Conservation (phyloP, 2,797 vertebrate genomes). For the Distichodus sexfasciatus region DNA sequence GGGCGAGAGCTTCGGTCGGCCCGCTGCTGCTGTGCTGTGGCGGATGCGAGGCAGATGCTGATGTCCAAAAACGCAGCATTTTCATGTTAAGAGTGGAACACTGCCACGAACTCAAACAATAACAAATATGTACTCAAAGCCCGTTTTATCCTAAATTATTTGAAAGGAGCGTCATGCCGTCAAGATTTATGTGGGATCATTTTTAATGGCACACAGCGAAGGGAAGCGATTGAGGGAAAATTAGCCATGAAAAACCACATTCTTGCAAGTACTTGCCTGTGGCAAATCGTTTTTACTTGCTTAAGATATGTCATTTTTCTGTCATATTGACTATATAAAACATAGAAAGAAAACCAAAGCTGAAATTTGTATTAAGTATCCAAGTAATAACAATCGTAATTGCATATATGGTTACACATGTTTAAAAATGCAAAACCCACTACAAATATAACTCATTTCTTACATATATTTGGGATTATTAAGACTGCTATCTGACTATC, state of each 20-base stretch:
- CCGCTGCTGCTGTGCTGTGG: too few relatives aligned
- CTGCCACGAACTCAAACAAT: constrained; percentile 65
- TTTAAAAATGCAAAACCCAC: too few relatives aligned
- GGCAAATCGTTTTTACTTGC: constrained; percentile 37
- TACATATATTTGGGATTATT: too few relatives aligned
- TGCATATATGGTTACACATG: too few relatives aligned
- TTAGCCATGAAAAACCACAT: constrained; percentile 48
- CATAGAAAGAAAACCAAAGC: too few relatives aligned
- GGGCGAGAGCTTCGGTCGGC: too few relatives aligned
- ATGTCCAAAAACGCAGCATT: constrained; percentile 71
- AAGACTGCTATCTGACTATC: too few relatives aligned
- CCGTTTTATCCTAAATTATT: constrained; percentile 52
- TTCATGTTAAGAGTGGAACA: constrained; percentile 70
- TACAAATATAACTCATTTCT: too few relatives aligned
- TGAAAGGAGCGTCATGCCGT: constrained; percentile 46
- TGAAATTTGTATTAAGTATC: too few relatives aligned
- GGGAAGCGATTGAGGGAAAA: constrained; percentile 53
- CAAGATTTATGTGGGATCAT: constrained; percentile 47
- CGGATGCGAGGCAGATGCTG: constrained; percentile 78
- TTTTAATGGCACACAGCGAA: constrained; percentile 50
- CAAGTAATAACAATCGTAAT: too few relatives aligned
- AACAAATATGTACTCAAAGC: constrained; percentile 58
- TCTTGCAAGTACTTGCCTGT: constrained; percentile 50
- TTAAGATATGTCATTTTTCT: constrained; percentile 8
- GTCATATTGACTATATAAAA: too few relatives aligned